Base-by-base conservation (phyloP, 92 coral and sea anemone genomes). In the Actinernus sp. region DNA sequence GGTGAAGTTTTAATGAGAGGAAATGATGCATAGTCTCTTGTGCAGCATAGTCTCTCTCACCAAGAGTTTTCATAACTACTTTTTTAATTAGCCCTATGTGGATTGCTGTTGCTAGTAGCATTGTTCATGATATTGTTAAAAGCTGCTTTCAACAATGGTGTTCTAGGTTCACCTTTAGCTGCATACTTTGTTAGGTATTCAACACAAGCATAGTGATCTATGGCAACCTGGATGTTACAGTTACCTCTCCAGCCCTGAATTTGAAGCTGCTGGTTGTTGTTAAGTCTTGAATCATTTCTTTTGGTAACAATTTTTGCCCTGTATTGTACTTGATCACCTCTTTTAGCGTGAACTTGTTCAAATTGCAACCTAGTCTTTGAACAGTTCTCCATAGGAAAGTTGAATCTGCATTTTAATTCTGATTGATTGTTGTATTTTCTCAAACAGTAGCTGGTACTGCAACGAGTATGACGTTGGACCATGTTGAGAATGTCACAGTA, bases 21-120 rank as follows among this genome's bases (percentile, higher is more conserved):
- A 85, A 61, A 25, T 78, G 87, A 65, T 79, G 88, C 81, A 80
- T 80, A 60, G 84, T 81, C 55, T 87, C 88, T 81, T 87, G 93
- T 26, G 93, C 84, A 67, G 93, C 88, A 74, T 74, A 86, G 56
- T 86, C 92, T 73, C 92, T 67, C 61, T 86, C 83, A 65, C 87
- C 79, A 74, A 86, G 76, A 21, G 92, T 61, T 79, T 79, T 85
- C 92, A 79, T 85, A 22, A 85, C 70, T 5, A 79, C 65, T 39
- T 85, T 85, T 45, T 78, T 78, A 46, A 78, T 55, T 50, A n/a
- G n/a, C n/a, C n/a, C n/a, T n/a, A n/a, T n/a, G n/a, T n/a, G n/a
- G n/a, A n/a, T n/a, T 64, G n/a, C n/a, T 30, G 60, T 51, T 72
- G 36, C 36, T 79, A 52, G 57, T 41, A 29, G 67, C 48, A 24